Base-by-base conservation (phyloP, 2,797 vertebrate species). In the Darevskia nairensis region DNA sequence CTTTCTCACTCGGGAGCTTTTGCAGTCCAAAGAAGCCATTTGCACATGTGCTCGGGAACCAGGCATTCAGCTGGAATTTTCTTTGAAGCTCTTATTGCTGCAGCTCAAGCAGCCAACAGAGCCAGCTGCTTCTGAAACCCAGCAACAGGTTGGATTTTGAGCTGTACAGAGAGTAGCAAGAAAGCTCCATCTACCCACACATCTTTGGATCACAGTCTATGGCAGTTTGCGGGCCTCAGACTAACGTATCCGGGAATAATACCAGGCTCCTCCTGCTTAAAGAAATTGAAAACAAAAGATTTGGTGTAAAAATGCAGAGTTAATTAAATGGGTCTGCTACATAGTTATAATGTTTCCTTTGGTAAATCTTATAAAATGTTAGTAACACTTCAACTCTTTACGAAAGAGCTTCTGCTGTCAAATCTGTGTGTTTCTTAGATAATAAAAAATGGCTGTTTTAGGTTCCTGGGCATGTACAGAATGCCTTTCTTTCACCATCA, bases 1-100 rank as follows among this genome's bases (percentile, higher is more conserved):
- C n/a, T 87, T 91, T 92, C 35, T 44, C 74, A 41, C 86, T 87
- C 59, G 55, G 87, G 76, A 13, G 41, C 25, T 32, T 35, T 74
- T 74, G 50, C 15, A 17, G 13, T 4, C 76, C 76, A 46, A 78
- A 29, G 44, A 78, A 27, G 41, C 76, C 76, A 46, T 8, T 74
- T n/a, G 17, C 6, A 13, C 71, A 35, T n/a, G 2, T 74, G 71
- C 29, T 74, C 29, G 11, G 76, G 27, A 27, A 50, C 25, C 19
- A 35, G 8, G 8, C 6, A 17, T 11, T 46, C 3, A 77, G 19
- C 7, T 10, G 32, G 75, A 10, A 21, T 44, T 78, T 78, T 25
- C 44, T 50, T 78, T 50, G 23, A 11, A 78, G 23, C 19, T 78
- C 6, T 50, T 35, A 11, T 44, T 50, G 39, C 27, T 78, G 44